Evolutionary conservation across 1,140 invertebrate species (phyloP), one percentile per base, ranked within the genome.

Genomic region (Listronotus bonariensis): DNA sequence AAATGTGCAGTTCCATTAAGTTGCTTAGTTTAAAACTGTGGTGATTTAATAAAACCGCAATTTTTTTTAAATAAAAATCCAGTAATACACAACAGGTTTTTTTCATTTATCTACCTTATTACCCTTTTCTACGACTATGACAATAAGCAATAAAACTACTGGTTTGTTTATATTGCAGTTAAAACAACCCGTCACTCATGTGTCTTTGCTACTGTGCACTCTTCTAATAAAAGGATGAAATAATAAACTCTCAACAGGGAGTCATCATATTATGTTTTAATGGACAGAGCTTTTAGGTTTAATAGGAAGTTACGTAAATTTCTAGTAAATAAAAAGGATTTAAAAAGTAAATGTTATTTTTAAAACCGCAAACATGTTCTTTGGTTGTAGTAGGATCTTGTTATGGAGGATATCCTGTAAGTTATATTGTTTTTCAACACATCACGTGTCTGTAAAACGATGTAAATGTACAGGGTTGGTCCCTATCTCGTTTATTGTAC

Each of bases 161-260:
- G 54, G 53, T 57, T 41, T 65, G 62, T 65, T 65, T 65, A 65
- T 10, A n/a, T 52, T 57, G 34, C 36, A 51, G 53, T 48, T 48
- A 65, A 65, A 65, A 48, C 62, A 65, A 57, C 5, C 53, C 62
- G 62, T 65, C 62, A 65, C 62, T 65, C 62, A 65, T 65, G 62
- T 65, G 62, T 65, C 62, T 65, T 65, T 65, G 62, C 62, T 65
- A 65, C 62, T 65, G 62, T 55, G 53, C 54, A 52, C 62, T 65
- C 62, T 65, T 65, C 62, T 55, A 65, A 65, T 65, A 65, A 65
- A 65, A 56, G 53, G 62, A 65, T 57, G 62, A 65, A 65, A 65
- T 65, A 65, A 65, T 65, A 65, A 65, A 65, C 62, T 65, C 53
- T 65, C 62, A 55, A 56, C 62, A 46, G 61, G 61, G 61, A 63